Evolutionary conservation across 2,888 invertebrate genomes (phyloP), one percentile per base, ranked within the genome.

Genomic region (Julus scandinavius): DNA sequence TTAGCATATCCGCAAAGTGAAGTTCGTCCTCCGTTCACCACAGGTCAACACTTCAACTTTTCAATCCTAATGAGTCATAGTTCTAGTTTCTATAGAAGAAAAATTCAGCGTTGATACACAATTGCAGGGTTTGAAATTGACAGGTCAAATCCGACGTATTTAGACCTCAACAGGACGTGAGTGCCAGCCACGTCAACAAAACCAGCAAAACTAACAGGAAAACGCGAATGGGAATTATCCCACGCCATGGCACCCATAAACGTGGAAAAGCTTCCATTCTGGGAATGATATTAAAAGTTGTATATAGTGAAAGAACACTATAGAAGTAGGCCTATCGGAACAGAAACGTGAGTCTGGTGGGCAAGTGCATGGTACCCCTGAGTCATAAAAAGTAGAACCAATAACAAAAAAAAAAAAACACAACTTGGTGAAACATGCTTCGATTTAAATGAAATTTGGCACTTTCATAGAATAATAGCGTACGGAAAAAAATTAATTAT

Each of bases 141-240:
- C 29, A 20, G 72, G 20, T 20, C 72, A 72, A 72, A 72, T 7
- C 20, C 29, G 29, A 29, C 7, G 63, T n/a, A n/a, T 63, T 63
- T n/a, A 6, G 63, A 63, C 63, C 63, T 6, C n/a, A 63, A 63
- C 63, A 63, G 63, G 63, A 63, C 63, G n/a, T 63, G 63, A 63
- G 63, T 63, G 54, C 54, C 54, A 54, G 17, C 29, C 29, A 11
- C 54, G 54, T 54, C 54, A 54, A 54, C 54, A 54, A 54, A 54
- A 54, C 11, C 63, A n/a, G n/a, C 63, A 63, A 63, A 63, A 63
- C 2, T 63, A 63, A 63, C n/a, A 63, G 63, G 63, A 63, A 63
- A 63, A 63, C 63, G n/a, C 63, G 63, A 63, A 63, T n/a, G 63
- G n/a, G 63, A 63, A 63, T 17, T 63, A 63, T 63, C 63, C 63